These are phyloP conservation scores for Gambelia wislizenii DNA, from an alignment of 2,797 vertebrate genomes.

Conservation along the genomic window DNA sequence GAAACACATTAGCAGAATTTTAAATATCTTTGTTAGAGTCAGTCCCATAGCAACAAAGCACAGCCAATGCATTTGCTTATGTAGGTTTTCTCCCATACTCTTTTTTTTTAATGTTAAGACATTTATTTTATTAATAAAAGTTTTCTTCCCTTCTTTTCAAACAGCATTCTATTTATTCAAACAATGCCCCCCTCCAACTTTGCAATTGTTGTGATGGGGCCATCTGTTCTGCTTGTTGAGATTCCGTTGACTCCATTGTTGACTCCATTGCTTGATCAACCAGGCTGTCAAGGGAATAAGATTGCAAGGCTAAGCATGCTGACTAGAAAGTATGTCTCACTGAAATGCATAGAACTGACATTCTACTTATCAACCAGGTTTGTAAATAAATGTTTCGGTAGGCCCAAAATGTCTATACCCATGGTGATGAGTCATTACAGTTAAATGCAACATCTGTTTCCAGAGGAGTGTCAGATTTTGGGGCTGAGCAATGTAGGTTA, in stretches of 20 bases:
- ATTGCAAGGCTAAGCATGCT: neutral
- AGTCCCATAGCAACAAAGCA: slow-evolving; percentile 62
- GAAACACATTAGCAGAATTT: slow-evolving; percentile 31
- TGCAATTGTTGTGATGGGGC: neutral
- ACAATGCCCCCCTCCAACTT: neutral
- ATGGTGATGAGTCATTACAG: neutral
- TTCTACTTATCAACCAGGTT: neutral
- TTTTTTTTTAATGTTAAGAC: slow-evolving; percentile 18
- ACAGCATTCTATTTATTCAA: slow-evolving; percentile 13
- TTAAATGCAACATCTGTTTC: neutral
- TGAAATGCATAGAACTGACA: neutral
- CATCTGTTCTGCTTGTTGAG: slow-evolving; percentile 17
- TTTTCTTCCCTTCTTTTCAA: neutral
- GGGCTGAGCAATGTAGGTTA: neutral
- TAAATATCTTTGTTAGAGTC: slow-evolving; percentile 53
- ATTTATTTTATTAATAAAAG: slow-evolving; percentile 22
- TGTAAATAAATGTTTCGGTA: neutral
- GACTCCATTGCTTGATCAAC: too few relatives aligned
- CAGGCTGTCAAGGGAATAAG: neutral
- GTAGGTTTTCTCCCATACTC: neutral
- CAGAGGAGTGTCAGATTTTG: neutral
- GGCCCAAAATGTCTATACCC: neutral
- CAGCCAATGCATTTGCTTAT: slow-evolving; percentile 20
- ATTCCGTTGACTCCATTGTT: neutral
- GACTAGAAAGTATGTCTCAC: neutral